Evolutionary conservation across 2,797 vertebrate genomes (phyloP), one percentile per base, ranked within the genome.

Genomic region (Zenarchopterus dispar): DNA sequence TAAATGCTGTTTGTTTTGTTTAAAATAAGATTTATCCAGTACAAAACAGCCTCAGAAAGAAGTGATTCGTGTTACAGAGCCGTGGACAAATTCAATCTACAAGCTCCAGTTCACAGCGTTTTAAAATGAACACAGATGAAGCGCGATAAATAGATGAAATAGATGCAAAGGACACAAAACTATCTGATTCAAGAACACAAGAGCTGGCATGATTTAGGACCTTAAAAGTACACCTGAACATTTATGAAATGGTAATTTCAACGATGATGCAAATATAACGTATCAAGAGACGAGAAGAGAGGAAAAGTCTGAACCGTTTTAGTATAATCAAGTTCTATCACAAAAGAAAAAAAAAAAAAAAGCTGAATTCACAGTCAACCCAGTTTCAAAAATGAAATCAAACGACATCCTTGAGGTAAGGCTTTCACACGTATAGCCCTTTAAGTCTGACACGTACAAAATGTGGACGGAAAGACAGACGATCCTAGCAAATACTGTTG

Each of bases 401-500:
- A 74, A 70, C 46, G 82, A 81, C 66, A 76, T 80, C 75, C 64
- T 85, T 77, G 78, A 84, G 84, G 75, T 86, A 79, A 85, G 85
- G 73, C 69, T 79, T 82, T 61, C 1, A 70, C 53, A 61, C 56
- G 19, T 69, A 8, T 70, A 86, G 82, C 85, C 89, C 84, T 88
- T 80, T 67, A 66, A 74, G 56, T 68, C 68, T 65, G 64, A 77
- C 28, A 41, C 10, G 11, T 44, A 73, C 59, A 75, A 59, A 71
- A 70, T 39, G 48, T 21, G 85, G 84, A 87, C 73, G 78, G 82
- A 82, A 57, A 81, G 45, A 84, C 2, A 36, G 36, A 39, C 36
- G 13, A 39, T 39, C 36, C 1, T 48, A 57, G 73, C 67, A 68
- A 84, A 85, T 75, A 87, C 82, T 70, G 79, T 17, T 42, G 45